phyloP scores from a whole-genome alignment of 2,797 vertebrate genomes.

The Oreochromis grahami region DNA sequence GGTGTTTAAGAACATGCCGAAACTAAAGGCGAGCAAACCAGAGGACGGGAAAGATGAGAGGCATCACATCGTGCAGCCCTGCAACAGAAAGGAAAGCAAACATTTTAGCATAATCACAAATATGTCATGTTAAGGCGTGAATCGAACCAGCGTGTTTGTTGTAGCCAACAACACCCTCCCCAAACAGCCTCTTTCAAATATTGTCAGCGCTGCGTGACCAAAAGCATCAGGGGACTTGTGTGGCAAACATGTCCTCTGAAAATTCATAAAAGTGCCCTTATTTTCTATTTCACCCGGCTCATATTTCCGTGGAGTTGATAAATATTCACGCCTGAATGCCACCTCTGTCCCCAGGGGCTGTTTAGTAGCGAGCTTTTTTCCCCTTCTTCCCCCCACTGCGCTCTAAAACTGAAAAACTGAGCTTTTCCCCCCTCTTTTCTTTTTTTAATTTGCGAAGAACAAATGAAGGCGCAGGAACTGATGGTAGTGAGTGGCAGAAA shows the following conservation, averaged over 20 bases:
- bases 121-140: not conserved
- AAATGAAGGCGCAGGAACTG: not conserved
- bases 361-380: not conserved
- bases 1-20: not conserved
- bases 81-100: not conserved
- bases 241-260: not conserved
- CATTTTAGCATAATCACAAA: not conserved
- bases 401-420: not conserved
- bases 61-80: constrained; percentile 8
- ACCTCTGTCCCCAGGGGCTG: not conserved
- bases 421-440: not conserved
- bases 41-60: not conserved
- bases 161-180: not conserved
- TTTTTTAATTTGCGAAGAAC: not conserved
- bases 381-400: not conserved
- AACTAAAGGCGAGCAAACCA: constrained; percentile 18
- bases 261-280: not conserved
- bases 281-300: not conserved
- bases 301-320: not conserved
- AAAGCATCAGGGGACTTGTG: not conserved
- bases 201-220: not conserved
- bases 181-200: not conserved
- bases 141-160: not conserved
- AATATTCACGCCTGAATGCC: not conserved
- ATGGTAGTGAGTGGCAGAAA: not conserved